phyloP scores from a whole-genome alignment of 2,113 vertebrate species.

The Sinocyclocheilus maitianheensis region DNA sequence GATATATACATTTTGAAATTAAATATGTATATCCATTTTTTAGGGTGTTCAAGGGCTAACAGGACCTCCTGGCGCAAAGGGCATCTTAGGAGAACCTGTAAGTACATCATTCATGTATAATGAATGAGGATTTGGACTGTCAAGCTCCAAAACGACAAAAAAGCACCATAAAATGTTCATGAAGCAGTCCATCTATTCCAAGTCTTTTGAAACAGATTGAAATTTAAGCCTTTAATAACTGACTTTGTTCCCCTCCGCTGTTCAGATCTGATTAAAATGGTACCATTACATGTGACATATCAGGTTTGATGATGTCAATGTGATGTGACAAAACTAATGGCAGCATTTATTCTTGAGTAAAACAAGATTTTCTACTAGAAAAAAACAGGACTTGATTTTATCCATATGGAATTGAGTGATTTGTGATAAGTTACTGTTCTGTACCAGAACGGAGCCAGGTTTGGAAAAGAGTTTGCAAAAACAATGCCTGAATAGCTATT shows the following conservation, averaged over 20 bases:
- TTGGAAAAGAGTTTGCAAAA: background rate
- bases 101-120: conserved; percentile 62
- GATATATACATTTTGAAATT: too few species aligned
- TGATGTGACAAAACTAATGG: background rate
- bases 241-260: background rate
- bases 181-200: background rate
- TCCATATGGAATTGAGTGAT: background rate
- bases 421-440: background rate
- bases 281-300: background rate
- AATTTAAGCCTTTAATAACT: background rate
- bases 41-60: conserved; percentile 90
- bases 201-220: background rate
- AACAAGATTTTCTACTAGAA: background rate
- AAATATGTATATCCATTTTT: conserved; percentile 58
- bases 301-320: background rate
- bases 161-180: background rate
- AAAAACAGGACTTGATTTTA: background rate
- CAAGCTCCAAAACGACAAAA: background rate
- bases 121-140: background rate
- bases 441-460: background rate
- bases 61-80: conserved; percentile 89
- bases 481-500: background rate
- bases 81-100: conserved; percentile 86
- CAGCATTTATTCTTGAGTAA: background rate
- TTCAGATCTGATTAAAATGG: background rate